Base-by-base conservation (phyloP, 2,113 vertebrate species). In the Procapra przewalskii region DNA sequence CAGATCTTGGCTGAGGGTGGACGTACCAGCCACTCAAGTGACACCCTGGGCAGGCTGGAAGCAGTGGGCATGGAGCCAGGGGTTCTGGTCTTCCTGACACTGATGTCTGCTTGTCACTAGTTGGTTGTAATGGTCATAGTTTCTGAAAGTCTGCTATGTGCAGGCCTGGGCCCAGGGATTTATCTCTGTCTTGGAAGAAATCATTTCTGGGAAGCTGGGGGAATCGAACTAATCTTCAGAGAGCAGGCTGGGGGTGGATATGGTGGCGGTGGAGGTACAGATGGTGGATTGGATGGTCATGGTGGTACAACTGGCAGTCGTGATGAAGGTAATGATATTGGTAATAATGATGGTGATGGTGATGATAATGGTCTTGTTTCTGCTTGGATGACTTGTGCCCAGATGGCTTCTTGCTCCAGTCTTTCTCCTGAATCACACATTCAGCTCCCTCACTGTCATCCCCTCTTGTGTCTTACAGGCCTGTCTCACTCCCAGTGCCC, bases 251-350 rank as follows among this genome's bases (percentile, higher is more conserved):
- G 6, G 55, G 64, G 3, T 84, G 50, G 25, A 45, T 17, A 19
- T 29, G 60, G n/a, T 60, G 50, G 27, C 16, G 27, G 29, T 25
- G 11, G 7, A 16, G 36, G 2, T 45, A 7, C 0, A 5, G 43
- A 7, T 31, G 57, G 17, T 36, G 31, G 4, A 19, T 11, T 6
- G 27, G 55, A 3, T 14, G 55, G 10, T 62, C 23, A 10, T 13
- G 50, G 3, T 4, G 36, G 15, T 21, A 48, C 9, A 54, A 1
- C 0, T 23, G n/a, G 15, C 14, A 6, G 13, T 54, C 27, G 0
- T 23, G 59, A 7, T 21, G 52, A 6, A n/a, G 23, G 19, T 25
- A 17, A 14, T 60, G 31, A 16, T 17, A 16, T 33, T 50, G 12
- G 2, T 77, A 6, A 33, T 15, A 8, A 21, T 2, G 14, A 12